A percentile compares a stretch with the other conserved stretches of the same genome.
Conservation (phyloP, 2,888 invertebrate genomes). For the Malacosoma neustria region DNA sequence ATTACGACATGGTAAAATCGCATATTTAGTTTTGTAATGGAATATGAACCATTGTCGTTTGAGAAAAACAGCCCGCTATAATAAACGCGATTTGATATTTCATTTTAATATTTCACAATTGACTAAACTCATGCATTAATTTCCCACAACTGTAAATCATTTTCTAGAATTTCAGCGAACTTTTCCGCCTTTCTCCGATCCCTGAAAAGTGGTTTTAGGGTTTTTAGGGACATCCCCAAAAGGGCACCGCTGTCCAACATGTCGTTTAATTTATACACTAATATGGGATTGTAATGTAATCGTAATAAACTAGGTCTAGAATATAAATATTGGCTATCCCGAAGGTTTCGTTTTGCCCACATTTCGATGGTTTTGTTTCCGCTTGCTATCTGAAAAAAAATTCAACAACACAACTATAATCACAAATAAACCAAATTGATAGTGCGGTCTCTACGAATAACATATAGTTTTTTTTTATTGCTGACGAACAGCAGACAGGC, state of each 20-base stretch:
- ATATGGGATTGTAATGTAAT: constrained; percentile 81
- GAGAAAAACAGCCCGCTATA: too few relatives aligned
- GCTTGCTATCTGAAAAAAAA: constrained; percentile 75
- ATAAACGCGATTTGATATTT: too few relatives aligned
- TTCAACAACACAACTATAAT: too few relatives aligned
- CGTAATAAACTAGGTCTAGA: constrained; percentile 86
- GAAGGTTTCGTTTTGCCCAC: constrained; percentile 82
- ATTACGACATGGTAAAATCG: too few relatives aligned
- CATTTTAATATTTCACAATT: too few relatives aligned
- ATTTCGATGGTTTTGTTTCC: constrained; percentile 83
- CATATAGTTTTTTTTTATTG: too few relatives aligned
- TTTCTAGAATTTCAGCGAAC: constrained; percentile 90
- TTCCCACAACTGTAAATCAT: constrained; percentile 90
- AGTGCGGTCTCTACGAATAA: too few relatives aligned
- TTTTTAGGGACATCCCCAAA: constrained; percentile 82
- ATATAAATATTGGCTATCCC: constrained; percentile 84
- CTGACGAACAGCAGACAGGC: too few relatives aligned
- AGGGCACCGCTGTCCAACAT: constrained; percentile 86
- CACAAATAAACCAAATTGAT: too few relatives aligned
- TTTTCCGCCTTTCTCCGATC: constrained; percentile 79
- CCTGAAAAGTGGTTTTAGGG: constrained; percentile 83
- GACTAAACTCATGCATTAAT: constrained; percentile 29
- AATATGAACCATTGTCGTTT: too few relatives aligned
- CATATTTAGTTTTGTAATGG: too few relatives aligned
- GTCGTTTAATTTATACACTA: constrained; percentile 80